Evolutionary conservation across 2,888 invertebrate genomes (phyloP).

Genomic region (Platypus cylindrus): DNA sequence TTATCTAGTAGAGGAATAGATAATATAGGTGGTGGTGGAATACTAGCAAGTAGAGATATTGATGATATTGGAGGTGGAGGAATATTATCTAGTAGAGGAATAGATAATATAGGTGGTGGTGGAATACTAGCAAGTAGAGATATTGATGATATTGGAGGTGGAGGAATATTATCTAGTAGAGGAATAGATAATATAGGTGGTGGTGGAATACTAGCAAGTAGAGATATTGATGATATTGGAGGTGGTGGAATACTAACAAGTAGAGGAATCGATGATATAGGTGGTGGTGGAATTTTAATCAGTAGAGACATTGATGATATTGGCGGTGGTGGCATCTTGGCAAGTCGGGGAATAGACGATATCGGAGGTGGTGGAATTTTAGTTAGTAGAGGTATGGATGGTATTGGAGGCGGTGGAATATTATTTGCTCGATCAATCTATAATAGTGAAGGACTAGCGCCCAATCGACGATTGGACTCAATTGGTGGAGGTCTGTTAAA

Average conservation of each 20-base stretch:
- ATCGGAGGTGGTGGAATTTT: slow-evolving; percentile 8
- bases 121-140: slow-evolving; percentile 5
- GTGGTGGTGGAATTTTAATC: slow-evolving; percentile 3
- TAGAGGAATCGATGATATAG: slow-evolving; percentile 5
- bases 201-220: slow-evolving; percentile 4
- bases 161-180: slow-evolving; percentile 1
- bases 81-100: slow-evolving; percentile 1
- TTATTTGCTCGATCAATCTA: slow-evolving; percentile 5
- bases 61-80: slow-evolving; percentile 4
- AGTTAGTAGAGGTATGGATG: slow-evolving; percentile 4
- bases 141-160: slow-evolving; percentile 7
- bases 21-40: slow-evolving; percentile 3
- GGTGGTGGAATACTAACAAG: slow-evolving; percentile 4
- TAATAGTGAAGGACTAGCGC: slow-evolving; percentile 5
- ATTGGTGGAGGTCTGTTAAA: slow-evolving; percentile 12
- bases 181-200: slow-evolving; percentile 3
- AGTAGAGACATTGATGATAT: slow-evolving; percentile 6
- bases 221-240: slow-evolving; percentile 8
- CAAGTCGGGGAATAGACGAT: slow-evolving; percentile 6
- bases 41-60: slow-evolving; percentile 2
- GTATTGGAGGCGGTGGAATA: slow-evolving; percentile 7
- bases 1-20: not conserved
- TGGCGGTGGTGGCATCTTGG: slow-evolving; percentile 5
- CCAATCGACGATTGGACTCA: slow-evolving; percentile 8
- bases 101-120: slow-evolving; percentile 10